Base-by-base conservation (phyloP, 92 coral and sea anemone genomes). In the Palythoa caribaeorum region DNA sequence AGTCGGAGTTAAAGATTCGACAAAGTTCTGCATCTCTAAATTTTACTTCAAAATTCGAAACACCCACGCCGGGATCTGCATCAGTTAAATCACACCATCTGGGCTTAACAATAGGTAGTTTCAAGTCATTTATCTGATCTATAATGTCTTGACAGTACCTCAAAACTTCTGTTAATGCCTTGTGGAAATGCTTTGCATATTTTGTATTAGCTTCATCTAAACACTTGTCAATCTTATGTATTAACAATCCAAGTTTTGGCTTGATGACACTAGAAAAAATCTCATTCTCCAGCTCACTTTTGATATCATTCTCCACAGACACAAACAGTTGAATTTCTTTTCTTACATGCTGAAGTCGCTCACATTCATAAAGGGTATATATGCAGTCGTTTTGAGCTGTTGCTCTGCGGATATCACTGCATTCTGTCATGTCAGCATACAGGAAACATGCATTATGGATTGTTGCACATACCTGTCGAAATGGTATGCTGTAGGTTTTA, bases 391-490 rank as follows among this genome's bases (percentile, higher is more conserved):
- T 68, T 68, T 68, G 73, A 44, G 54, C 54, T 73, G 54, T 73
- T 73, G 78, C 78, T 73, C 54, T 73, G 54, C 54, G 38, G 54
- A 68, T 68, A 68, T 68, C 73, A 68, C 39, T 68, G 38, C 38
- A 68, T 76, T 88, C 91, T 52, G 76, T 88, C 87, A 88, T 88
- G 70, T 88, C 91, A 14, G 70, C 52, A 71, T 88, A 88, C 74
- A 88, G 79, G 50, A 88, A 88, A 71, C 85, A 80, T 28, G 91
- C 81, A 72, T 88, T 59, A 5, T 53, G 75, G 62, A 80, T 39
- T 35, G 59, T 36, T 11, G 91, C 80, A 57, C 91, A 80, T 12
- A 65, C 19, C 51, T 88, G 87, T 54, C 87, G 35, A 28, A 88
- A 88, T 39, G 66, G 44, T 5, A 19, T 60, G n/a, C 83, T 80